Base-by-base conservation (phyloP, 2,888 invertebrate genomes). In the Lysandra coridon region DNA sequence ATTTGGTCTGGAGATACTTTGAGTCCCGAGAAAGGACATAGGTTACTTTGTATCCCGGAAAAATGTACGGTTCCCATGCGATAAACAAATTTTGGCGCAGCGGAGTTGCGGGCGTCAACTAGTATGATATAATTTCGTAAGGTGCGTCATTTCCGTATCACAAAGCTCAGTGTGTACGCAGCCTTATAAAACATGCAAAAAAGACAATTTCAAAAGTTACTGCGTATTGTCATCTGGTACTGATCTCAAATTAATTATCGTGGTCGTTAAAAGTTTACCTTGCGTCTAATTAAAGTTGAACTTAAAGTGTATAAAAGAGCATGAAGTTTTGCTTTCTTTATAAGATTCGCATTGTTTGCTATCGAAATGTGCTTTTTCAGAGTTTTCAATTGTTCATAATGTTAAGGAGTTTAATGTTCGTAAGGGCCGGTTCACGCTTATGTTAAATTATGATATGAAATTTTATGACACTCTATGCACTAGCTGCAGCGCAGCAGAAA, bases 401-500 rank as follows among this genome's bases (percentile, higher is more conserved):
- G 30, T 23, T 23, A 64, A 69, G 64, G 3, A 30, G 7, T 64
- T 12, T 64, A 64, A 4, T 69, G 33, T 14, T 30, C 12, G 12
- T 69, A 33, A 37, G 69, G 69, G 33, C 69, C 30, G 33, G 69
- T 37, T 69, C 69, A 69, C 37, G 37, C 37, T 69, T 33, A 69
- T 69, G 33, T 69, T 5, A 37, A 37, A 69, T 37, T 69, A 33
- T 69, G 14, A 33, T 14, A 33, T 33, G 14, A 69, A 33, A 17
- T 69, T 17, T 37, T 69, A 37, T 69, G 69, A 33, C 69, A 69
- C 4, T 14, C 12, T 4, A 69, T 69, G 69, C 33, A 69, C 30
- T 69, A 33, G 69, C 33, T 69, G 69, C 33, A 69, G 69, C 69
- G 33, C 69, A 69, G 69, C 69, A 14, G 69, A 69, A 69, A 69